These are phyloP conservation scores for Melierax canorus DNA, from an alignment of 2,113 vertebrate species.

Conservation along the genomic window DNA sequence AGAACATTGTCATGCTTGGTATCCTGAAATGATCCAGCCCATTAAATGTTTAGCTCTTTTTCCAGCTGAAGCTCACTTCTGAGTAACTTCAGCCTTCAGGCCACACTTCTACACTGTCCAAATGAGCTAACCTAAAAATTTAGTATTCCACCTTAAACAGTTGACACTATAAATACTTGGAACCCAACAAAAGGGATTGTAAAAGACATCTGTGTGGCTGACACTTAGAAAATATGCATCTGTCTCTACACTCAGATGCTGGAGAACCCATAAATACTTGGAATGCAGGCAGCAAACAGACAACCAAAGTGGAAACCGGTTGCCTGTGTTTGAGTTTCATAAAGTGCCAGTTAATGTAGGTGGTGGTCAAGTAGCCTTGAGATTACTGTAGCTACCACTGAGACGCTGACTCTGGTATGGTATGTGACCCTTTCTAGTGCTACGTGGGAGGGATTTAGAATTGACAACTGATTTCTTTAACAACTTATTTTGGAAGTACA, in stretches of 20 bases:
- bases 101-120: background rate
- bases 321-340: too few relatives aligned
- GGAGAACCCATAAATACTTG: background rate
- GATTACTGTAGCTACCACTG: background rate
- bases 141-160: background rate
- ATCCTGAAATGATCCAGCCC: background rate
- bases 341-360: background rate
- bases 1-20: background rate
- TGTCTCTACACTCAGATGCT: background rate
- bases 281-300: background rate
- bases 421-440: background rate
- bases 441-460: background rate
- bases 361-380: background rate
- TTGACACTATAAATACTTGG: background rate
- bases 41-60: background rate
- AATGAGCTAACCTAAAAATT: background rate
- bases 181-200: background rate
- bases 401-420: background rate
- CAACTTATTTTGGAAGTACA: background rate
- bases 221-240: background rate
- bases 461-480: background rate
- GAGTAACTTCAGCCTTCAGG: background rate
- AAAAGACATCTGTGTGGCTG: background rate
- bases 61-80: background rate
- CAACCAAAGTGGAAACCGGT: rapidly evolving